Conservation (phyloP, 2,113 vertebrate species). For the Cinclus mexicanus region DNA sequence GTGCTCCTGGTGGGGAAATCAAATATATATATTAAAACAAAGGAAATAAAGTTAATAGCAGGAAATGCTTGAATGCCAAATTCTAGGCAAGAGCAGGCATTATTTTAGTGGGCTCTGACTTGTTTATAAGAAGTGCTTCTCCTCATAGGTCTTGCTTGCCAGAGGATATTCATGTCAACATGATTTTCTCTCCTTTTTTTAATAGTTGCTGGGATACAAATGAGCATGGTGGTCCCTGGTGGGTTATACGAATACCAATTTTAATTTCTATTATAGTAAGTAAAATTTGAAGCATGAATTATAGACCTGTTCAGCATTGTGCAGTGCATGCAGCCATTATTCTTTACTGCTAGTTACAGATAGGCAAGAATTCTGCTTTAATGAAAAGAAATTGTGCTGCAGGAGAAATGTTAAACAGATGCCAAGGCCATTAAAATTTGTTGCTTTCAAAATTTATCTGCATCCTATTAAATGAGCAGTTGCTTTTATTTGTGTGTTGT, state of each 20-base stretch:
- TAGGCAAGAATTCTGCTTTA: not conserved
- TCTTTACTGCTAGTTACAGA: not conserved
- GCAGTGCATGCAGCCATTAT: not conserved
- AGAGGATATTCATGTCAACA: not conserved
- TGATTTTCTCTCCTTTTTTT: not conserved
- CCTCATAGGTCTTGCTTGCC: not conserved
- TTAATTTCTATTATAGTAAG: slow-evolving; percentile 82
- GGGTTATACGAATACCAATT: slow-evolving; percentile 80
- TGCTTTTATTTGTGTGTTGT: slow-evolving; percentile 29
- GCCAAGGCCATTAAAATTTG: slow-evolving; percentile 6
- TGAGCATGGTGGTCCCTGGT: slow-evolving; percentile 77
- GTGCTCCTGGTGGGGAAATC: not conserved
- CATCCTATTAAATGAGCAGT: slow-evolving; percentile 15
- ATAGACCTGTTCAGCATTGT: not conserved
- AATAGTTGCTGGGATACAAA: slow-evolving; percentile 84
- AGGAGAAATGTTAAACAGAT: slow-evolving; percentile 30
- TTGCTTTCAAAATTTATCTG: slow-evolving; percentile 7
- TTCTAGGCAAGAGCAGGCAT: not conserved
- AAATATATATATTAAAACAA: not conserved
- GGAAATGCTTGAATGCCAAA: not conserved
- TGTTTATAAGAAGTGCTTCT: not conserved
- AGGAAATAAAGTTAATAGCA: not conserved
- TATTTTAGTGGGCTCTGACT: not conserved
- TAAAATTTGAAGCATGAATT: slow-evolving; percentile 33
- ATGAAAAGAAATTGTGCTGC: not conserved